A percentile compares a stretch with the other conserved stretches of the same genome.
phyloP scores from a whole-genome alignment of 2,888 invertebrate genomes.

The Drepana falcataria region DNA sequence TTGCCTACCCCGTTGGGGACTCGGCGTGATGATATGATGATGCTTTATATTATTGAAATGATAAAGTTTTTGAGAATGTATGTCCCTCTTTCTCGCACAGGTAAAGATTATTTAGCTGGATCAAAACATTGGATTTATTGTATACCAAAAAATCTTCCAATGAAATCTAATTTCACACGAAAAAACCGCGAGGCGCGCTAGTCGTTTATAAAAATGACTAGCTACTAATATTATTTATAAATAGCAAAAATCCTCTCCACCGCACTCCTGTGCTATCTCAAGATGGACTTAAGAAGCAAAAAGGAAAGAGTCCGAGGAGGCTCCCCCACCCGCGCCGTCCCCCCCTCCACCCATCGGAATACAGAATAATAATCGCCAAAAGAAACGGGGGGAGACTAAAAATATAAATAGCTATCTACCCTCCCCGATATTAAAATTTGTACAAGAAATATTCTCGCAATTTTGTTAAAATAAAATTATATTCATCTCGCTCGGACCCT shows the following conservation, averaged over 20 bases:
- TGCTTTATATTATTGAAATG: no score
- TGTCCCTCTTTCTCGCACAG: no score
- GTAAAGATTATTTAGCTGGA: no score
- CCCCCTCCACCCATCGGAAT: conserved; percentile 63
- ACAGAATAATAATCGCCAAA: conserved; percentile 79
- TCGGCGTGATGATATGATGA: no score
- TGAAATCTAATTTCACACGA: no score
- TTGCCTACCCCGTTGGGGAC: no score
- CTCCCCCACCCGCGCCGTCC: conserved; percentile 27
- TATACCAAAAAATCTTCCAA: no score
- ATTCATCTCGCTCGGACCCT: conserved; percentile 22
- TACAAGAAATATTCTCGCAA: conserved; percentile 56
- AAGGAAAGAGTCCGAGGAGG: conserved; percentile 75
- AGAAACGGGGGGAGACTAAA: conserved; percentile 71
- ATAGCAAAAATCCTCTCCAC: conserved; percentile 29
- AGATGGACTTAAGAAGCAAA: conserved; percentile 80
- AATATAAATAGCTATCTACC: conserved; percentile 77
- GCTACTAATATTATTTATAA: background rate
- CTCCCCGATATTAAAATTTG: conserved; percentile 72
- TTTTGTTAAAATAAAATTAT: conserved; percentile 69
- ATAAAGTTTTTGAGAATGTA: no score
- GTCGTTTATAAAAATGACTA: background rate
- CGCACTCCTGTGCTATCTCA: conserved; percentile 50
- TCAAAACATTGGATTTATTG: no score
- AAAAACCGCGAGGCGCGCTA: no score